Evolutionary conservation across 2,888 invertebrate species (phyloP), one percentile per base, ranked within the genome.

Genomic region (Platycnemis pennipes): DNA sequence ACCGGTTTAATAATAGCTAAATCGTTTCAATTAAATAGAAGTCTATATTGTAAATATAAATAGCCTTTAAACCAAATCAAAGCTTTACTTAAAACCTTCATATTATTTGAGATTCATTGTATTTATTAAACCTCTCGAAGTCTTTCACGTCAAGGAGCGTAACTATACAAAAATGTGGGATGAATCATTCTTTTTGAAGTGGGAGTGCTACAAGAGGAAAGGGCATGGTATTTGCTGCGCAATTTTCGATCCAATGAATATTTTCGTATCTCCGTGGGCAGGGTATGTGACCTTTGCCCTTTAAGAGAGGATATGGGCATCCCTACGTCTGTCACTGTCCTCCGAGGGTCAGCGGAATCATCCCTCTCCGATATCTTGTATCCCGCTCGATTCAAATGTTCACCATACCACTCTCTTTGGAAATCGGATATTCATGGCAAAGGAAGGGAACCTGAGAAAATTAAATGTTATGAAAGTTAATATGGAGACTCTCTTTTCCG

Each of bases 241-340:
- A 77, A 77, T 77, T 77, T 77, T 37, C 69, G 37, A 77, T 13
- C 37, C 77, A 77, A 77, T 77, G 77, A 77, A 77, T 77, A 77
- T 77, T 77, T 77, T 77, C 26, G 37, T n/a, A 77, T 77, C 77
- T 37, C 77, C 11, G 37, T 13, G 13, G 37, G 77, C 1, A 2
- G 37, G 37, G 37, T 26, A 13, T 37, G 77, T 37, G 77, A 77
- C 77, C 77, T 37, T 7, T 77, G 77, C 77, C 77, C 77, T 77
- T 77, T 77, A 77, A 77, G 77, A 13, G 22, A 3, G 77, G 37
- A 77, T 5, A 13, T 26, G 37, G 37, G 77, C 31, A 77, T 77
- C 13, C 31, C 11, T 31, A 26, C 37, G 77, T 77, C 31, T n/a
- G 77, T 77, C 77, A 77, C 77, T 77, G 77, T 77, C 77, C 37